phyloP scores from a whole-genome alignment of 2,888 invertebrate genomes.

The Norana najaformis region DNA sequence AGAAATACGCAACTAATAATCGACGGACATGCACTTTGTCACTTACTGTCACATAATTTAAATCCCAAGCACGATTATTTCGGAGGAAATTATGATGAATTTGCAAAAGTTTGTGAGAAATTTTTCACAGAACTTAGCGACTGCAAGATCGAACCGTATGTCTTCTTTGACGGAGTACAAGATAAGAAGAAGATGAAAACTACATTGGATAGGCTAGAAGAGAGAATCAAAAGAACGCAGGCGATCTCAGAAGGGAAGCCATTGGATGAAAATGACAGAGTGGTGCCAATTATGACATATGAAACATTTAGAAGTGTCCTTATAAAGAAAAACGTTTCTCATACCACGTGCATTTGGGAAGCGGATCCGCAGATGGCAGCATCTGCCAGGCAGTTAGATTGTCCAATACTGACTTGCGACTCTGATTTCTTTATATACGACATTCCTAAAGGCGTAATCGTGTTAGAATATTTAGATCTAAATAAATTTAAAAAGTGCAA shows the following conservation, averaged over 20 bases:
- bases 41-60: not conserved
- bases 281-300: not conserved
- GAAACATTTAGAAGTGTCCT: not conserved
- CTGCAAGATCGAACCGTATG: not conserved
- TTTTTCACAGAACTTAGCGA: not conserved
- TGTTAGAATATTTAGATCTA: not conserved
- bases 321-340: not conserved
- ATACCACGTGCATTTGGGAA: not conserved
- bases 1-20: not conserved
- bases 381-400: not conserved
- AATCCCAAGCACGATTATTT: not conserved
- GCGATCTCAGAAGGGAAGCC: not conserved
- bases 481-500: not conserved
- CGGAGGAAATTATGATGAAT: constrained; percentile 5
- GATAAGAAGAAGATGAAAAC: not conserved
- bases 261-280: not conserved
- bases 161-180: not conserved
- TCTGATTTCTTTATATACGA: not conserved
- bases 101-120: not conserved
- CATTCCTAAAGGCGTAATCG: not conserved
- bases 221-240: not conserved
- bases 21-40: not conserved
- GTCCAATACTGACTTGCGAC: not conserved
- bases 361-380: not conserved
- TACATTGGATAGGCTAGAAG: not conserved